Evolutionary conservation across 2,888 invertebrate species (phyloP).

Genomic region (Thysanoteuthis rhombus): DNA sequence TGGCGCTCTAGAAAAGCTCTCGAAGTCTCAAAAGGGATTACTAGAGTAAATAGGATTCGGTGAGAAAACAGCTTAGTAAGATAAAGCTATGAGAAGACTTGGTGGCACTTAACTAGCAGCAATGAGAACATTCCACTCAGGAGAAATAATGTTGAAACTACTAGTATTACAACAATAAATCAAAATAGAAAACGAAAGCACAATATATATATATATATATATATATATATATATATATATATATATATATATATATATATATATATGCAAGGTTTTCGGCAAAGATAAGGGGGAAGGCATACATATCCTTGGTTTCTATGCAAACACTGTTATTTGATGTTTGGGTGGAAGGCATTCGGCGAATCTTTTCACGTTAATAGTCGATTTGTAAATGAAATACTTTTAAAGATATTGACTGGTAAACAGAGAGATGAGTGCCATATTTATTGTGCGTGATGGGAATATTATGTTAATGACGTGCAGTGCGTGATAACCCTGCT

Average conservation of each 20-base stretch:
- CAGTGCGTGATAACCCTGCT: neutral
- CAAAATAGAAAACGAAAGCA: neutral
- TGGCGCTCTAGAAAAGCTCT: neutral
- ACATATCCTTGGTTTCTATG: neutral
- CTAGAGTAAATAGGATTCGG: neutral
- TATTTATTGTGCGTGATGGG: conserved; percentile 12
- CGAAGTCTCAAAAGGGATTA: too few species aligned
- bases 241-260: neutral
- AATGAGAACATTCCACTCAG: neutral
- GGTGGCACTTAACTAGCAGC: neutral
- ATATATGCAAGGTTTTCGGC: neutral
- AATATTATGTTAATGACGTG: conserved; percentile 12
- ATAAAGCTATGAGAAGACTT: neutral
- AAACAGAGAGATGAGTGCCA: neutral
- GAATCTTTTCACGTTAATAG: conserved; percentile 12
- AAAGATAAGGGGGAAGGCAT: neutral
- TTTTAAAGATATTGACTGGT: neutral
- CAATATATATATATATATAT: neutral
- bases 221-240: neutral
- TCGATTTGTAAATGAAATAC: conserved; percentile 12
- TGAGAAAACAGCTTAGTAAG: neutral
- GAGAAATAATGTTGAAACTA: neutral
- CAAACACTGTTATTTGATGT: neutral
- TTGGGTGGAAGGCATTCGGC: conserved; percentile 12
- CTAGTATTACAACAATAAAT: neutral